Conservation (phyloP, 2,113 vertebrate genomes). For the Cisticola juncidis region DNA sequence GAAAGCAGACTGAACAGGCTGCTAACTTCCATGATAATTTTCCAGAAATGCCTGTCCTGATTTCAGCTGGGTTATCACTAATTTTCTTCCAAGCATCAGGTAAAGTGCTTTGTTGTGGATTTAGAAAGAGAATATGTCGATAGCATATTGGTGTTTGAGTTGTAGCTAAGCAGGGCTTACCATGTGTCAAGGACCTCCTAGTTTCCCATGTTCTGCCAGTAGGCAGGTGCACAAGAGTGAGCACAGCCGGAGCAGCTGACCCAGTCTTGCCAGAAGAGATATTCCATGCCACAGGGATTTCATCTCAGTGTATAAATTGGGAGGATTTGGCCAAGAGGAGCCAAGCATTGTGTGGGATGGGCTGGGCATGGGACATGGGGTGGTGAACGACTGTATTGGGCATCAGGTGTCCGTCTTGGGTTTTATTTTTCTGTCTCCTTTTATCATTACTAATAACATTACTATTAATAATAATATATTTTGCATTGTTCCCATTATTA, state of each 20-base stretch:
- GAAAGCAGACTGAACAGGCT: neutral
- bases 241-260: neutral
- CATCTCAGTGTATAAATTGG: too few species aligned
- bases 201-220: neutral
- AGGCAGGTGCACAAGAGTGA: neutral
- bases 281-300: neutral
- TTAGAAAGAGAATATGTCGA: neutral
- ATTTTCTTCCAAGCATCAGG: neutral
- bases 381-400: accelerated
- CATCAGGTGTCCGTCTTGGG: neutral
- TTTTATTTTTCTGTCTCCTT: neutral
- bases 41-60: neutral
- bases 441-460: neutral
- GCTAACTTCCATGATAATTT: neutral
- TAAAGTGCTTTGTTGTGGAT: neutral
- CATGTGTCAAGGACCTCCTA: neutral
- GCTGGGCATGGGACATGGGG: too few species aligned
- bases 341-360: neutral
- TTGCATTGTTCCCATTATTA: neutral
- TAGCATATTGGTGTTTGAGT: neutral
- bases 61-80: neutral
- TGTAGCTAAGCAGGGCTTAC: neutral
- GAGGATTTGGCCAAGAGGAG: neutral
- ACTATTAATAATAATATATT: neutral
- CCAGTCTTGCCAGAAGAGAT: neutral